Evolutionary conservation across 2,113 vertebrate genomes (phyloP).

Genomic region (Origma solitaria): DNA sequence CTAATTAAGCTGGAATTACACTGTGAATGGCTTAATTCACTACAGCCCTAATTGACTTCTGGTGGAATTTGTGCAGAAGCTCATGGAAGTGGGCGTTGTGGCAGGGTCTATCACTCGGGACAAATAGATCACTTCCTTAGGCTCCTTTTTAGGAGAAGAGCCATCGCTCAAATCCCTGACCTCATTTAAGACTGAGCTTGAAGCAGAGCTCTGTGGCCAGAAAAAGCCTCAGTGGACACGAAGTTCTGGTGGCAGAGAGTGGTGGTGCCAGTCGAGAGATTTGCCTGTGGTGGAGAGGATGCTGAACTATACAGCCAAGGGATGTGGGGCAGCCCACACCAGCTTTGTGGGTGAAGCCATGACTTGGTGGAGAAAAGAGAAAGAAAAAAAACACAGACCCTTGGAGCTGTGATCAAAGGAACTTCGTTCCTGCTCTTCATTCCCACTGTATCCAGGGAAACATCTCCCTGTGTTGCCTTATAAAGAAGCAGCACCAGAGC

Average conservation of each 20-base stretch:
- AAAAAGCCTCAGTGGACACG: background rate
- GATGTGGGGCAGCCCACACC: background rate
- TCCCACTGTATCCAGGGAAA: slow-evolving; percentile 38
- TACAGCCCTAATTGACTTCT: background rate
- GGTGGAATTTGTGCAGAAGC: background rate
- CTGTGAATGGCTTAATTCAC: background rate
- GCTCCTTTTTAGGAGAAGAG: background rate
- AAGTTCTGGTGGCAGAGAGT: background rate
- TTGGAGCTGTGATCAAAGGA: background rate
- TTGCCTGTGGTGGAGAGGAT: background rate
- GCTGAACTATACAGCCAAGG: background rate
- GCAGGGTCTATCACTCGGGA: background rate
- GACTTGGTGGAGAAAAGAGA: background rate
- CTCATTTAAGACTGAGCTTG: background rate
- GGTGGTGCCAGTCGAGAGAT: background rate
- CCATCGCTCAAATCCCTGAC: background rate
- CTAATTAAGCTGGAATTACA: background rate
- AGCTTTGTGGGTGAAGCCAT: background rate
- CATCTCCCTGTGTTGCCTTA: background rate
- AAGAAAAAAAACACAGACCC: background rate
- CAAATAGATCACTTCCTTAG: background rate
- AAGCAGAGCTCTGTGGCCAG: background rate
- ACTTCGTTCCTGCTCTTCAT: background rate
- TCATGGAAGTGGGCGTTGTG: background rate
- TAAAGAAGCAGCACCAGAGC: background rate